Percentiles rank a stretch among this genome's conserved stretches.
phyloP scores from a whole-genome alignment of 2,113 vertebrate genomes.

The Tachycineta bicolor region DNA sequence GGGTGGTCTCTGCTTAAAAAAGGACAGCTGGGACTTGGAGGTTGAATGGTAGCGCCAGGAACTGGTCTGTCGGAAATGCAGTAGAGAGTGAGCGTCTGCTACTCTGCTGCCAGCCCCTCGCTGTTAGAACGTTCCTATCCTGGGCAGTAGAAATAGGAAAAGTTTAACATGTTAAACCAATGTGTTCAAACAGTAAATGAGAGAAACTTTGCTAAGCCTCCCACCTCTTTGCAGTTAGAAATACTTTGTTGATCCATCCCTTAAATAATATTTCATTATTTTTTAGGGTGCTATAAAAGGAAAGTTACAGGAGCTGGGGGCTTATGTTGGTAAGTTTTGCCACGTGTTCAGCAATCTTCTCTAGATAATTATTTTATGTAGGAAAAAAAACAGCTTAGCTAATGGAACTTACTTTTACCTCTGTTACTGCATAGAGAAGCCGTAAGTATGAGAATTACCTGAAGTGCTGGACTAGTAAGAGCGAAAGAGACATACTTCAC shows the following conservation, averaged over 20 bases:
- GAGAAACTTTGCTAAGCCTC: background rate
- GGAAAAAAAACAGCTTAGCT: background rate
- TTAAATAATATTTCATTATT: conserved; percentile 34
- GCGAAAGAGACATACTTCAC: background rate
- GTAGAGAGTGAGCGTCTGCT: background rate
- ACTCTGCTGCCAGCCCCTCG: background rate
- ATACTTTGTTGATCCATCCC: background rate
- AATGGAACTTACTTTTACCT: background rate
- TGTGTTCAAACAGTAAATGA: background rate
- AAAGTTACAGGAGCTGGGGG: conserved; percentile 95
- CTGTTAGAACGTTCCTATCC: rapidly evolving
- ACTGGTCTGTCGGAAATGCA: rapidly evolving
- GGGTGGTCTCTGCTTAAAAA: background rate
- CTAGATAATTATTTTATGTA: background rate
- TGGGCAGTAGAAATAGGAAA: background rate
- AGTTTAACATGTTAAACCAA: background rate
- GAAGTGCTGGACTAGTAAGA: background rate
- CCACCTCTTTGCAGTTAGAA: background rate
- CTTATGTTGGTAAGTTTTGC: conserved; percentile 91
- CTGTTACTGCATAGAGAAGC: background rate
- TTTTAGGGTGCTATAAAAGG: conserved; percentile 94
- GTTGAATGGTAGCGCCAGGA: background rate
- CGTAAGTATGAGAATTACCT: background rate
- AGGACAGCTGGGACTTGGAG: background rate
- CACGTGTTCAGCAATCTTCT: background rate